Evolutionary conservation across 53 echinoderm and acorn worm species (phyloP).

Genomic region (Luidia sarsii): DNA sequence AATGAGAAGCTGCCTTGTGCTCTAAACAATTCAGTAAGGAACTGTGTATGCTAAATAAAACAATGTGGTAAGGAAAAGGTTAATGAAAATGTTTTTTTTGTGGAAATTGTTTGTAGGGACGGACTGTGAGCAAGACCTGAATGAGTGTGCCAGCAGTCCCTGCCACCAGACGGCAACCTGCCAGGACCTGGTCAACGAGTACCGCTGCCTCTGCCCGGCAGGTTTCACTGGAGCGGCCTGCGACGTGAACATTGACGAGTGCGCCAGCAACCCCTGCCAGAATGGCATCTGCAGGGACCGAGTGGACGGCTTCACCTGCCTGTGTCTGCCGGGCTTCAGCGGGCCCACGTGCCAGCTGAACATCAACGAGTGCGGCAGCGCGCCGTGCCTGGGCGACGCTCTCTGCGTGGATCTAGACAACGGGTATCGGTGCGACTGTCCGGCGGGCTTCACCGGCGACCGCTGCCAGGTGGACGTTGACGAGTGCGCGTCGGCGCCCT

Average conservation of each 20-base stretch:
- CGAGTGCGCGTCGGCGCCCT: conserved; percentile 48
- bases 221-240: conserved; percentile 44
- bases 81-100: too few relatives aligned
- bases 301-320: conserved; percentile 35
- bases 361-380: conserved; percentile 59
- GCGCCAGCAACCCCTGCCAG: conserved; percentile 39
- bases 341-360: conserved; percentile 54
- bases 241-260: conserved; percentile 48
- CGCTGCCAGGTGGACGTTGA: conserved; percentile 42
- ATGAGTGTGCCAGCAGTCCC: conserved; percentile 57
- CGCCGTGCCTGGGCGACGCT: conserved; percentile 58
- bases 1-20: too few relatives aligned
- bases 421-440: conserved; percentile 48
- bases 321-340: conserved; percentile 42
- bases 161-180: conserved; percentile 45
- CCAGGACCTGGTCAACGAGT: conserved; percentile 10
- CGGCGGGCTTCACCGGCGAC: conserved; percentile 43
- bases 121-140: conserved; percentile 52
- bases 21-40: too few relatives aligned
- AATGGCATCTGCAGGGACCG: conserved; percentile 45
- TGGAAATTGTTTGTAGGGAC: too few relatives aligned
- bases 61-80: too few relatives aligned
- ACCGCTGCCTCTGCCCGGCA: conserved; percentile 31
- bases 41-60: too few relatives aligned
- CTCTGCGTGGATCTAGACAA: conserved; percentile 42